Evolutionary conservation across 2,888 invertebrate genomes (phyloP).

Genomic region (Andrena bucephala): DNA sequence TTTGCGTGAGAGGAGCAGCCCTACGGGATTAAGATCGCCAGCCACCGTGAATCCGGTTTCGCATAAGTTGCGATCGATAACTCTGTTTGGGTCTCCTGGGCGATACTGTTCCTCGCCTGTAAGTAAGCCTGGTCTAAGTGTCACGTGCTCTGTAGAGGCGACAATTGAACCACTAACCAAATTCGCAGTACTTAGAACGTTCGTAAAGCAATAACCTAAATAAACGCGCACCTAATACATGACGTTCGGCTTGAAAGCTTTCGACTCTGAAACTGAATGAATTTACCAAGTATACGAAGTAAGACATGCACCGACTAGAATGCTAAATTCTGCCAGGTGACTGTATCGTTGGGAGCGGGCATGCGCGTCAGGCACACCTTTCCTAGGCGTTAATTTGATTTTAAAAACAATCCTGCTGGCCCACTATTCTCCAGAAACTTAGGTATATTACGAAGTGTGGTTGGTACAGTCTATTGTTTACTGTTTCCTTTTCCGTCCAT

Average conservation of each 20-base stretch:
- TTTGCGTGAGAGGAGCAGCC: neutral
- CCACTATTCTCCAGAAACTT: neutral
- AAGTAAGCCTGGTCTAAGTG: neutral
- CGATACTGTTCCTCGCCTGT: neutral
- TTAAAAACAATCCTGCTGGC: neutral
- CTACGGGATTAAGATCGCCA: constrained; percentile 36
- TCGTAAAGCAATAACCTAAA: neutral
- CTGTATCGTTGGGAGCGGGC: neutral
- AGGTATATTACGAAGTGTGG: neutral
- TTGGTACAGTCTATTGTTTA: constrained; percentile 18
- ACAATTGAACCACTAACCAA: constrained; percentile 27
- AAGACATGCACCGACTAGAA: neutral
- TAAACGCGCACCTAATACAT: neutral
- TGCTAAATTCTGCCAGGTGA: neutral
- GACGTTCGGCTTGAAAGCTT: neutral
- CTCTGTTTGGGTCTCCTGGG: neutral
- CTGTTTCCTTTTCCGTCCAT: neutral
- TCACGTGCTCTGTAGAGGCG: constrained; percentile 1
- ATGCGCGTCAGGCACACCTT: neutral
- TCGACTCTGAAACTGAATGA: neutral
- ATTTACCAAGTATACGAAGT: neutral
- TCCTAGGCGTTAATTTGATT: neutral
- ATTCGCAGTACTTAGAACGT: neutral
- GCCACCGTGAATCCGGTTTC: constrained; percentile 54
- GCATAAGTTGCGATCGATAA: constrained; percentile 59